These are phyloP conservation scores for Pitangus sulphuratus DNA, from an alignment of 2,797 vertebrate genomes.

Conservation along the genomic window DNA sequence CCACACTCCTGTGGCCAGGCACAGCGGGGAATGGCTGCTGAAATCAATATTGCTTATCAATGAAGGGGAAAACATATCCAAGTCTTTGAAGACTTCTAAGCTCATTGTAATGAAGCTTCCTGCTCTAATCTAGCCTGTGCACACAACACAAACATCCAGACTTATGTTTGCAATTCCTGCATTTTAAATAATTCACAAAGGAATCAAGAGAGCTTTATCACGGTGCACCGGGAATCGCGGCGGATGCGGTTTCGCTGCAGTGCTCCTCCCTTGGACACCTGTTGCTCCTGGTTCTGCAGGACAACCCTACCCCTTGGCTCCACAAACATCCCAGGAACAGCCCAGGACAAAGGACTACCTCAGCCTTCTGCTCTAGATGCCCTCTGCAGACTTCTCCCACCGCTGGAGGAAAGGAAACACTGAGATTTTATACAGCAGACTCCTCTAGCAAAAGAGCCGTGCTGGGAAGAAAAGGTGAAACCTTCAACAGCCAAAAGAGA, in stretches of 20 bases:
- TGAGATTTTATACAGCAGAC: not conserved
- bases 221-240: fast-evolving
- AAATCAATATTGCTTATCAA: constrained; percentile 59
- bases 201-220: constrained; percentile 35
- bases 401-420: not conserved
- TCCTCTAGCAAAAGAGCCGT: not conserved
- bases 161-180: constrained; percentile 12
- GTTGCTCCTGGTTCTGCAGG: not conserved
- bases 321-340: not conserved
- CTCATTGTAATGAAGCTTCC: constrained; percentile 37
- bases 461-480: not conserved
- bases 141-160: not conserved
- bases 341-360: not conserved
- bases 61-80: constrained; percentile 10
- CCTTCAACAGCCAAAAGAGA: not conserved
- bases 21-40: not conserved
- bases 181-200: constrained; percentile 58
- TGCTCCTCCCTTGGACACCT: not conserved
- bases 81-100: constrained; percentile 41
- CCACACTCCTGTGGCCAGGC: not conserved
- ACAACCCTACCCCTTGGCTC: not conserved
- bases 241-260: fast-evolving
- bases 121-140: constrained; percentile 37
- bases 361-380: not conserved
- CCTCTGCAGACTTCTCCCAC: not conserved